These are phyloP conservation scores for Nomada ferruginata DNA, from an alignment of 2,888 invertebrate genomes.

Conservation along the genomic window DNA sequence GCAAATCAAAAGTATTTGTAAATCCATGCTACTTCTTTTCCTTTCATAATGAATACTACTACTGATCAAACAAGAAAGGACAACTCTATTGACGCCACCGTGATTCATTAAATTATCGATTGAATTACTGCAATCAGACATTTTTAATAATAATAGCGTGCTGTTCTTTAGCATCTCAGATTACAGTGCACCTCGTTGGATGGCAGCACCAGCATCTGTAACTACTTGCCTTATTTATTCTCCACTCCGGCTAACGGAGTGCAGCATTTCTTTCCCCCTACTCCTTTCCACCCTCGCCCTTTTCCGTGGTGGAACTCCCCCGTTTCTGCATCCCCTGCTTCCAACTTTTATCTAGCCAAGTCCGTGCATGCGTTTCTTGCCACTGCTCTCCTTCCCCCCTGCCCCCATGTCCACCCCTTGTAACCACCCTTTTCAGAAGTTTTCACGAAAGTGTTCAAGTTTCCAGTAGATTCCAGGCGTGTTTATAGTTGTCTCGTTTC, in stretches of 20 bases:
- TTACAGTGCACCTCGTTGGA: conserved; percentile 46
- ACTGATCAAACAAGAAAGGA: neutral
- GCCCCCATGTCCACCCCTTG: neutral
- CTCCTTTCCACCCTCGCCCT: neutral
- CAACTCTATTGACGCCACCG: no score
- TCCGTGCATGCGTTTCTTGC: conserved; percentile 28
- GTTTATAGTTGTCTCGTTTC: conserved; percentile 46
- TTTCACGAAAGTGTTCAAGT: conserved; percentile 55
- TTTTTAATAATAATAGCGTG: conserved; percentile 19
- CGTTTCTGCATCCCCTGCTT: conserved; percentile 42
- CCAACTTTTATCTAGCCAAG: conserved; percentile 51
- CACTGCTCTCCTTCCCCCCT: neutral
- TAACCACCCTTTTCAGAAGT: conserved; percentile 38
- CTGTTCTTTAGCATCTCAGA: conserved; percentile 8
- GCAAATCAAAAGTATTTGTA: neutral
- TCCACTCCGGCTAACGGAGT: conserved; percentile 21
- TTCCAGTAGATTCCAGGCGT: conserved; percentile 45
- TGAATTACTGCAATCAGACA: neutral
- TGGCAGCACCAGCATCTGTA: conserved; percentile 60
- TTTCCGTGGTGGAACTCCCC: conserved; percentile 10
- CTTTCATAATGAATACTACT: neutral
- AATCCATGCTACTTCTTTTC: neutral
- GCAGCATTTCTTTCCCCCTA: conserved; percentile 8
- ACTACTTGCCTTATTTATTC: conserved; percentile 56
- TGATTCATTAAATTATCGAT: conserved; percentile 9